phyloP scores from a whole-genome alignment of 1,140 invertebrate genomes.

The Acromyrmex charruanus region DNA sequence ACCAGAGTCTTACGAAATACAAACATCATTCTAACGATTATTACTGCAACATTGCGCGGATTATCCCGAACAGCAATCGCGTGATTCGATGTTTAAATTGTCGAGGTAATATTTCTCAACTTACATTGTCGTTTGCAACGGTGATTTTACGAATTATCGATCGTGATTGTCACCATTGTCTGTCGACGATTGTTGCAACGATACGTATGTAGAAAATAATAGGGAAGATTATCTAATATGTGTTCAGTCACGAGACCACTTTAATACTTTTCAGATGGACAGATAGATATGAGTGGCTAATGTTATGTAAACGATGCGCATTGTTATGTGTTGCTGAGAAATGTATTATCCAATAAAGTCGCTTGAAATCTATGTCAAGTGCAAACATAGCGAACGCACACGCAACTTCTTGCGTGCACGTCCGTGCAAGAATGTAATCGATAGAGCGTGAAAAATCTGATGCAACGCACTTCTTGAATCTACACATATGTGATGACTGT shows the following conservation, averaged over 20 bases:
- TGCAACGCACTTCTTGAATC: constrained; percentile 7
- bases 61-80: neutral
- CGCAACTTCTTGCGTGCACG: constrained; percentile 18
- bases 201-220: constrained; percentile 5
- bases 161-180: neutral
- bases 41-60: neutral
- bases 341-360: constrained; percentile 41
- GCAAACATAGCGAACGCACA: constrained; percentile 35
- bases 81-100: neutral
- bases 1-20: constrained; percentile 19
- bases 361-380: constrained; percentile 57
- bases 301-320: constrained; percentile 23
- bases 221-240: neutral
- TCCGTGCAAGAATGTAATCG: constrained; percentile 45
- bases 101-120: neutral
- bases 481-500: neutral
- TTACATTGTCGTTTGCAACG: neutral
- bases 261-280: neutral
- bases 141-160: constrained; percentile 13
- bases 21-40: constrained; percentile 3
- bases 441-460: constrained; percentile 53
- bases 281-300: neutral
- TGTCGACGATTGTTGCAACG: neutral
- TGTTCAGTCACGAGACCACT: neutral
- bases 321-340: constrained; percentile 42